A percentile compares a stretch with the other conserved stretches of the same genome.
These are phyloP conservation scores for Corydoras maculifer DNA, from an alignment of 2,113 vertebrate species.

Conservation along the genomic window DNA sequence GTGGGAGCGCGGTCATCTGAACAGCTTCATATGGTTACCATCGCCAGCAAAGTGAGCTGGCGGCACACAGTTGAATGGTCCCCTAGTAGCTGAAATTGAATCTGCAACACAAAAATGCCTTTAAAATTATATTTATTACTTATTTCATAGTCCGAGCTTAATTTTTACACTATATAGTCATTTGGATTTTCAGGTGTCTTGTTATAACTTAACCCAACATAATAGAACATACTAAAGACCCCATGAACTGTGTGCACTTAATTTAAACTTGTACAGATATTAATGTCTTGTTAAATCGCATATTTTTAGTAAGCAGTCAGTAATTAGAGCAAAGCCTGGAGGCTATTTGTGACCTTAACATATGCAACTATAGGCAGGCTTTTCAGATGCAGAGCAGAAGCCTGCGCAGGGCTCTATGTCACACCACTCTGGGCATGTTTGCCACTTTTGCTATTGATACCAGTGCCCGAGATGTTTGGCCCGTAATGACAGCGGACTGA, in stretches of 20 bases:
- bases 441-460: conserved; percentile 57
- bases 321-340: conserved; percentile 73
- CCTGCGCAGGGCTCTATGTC: conserved; percentile 50
- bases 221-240: no score
- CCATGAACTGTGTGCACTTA: no score
- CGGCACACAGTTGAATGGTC: conserved; percentile 13
- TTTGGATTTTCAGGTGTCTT: no score
- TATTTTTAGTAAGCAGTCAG: conserved; percentile 56
- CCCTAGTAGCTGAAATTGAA: background rate
- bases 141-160: conserved; percentile 8
- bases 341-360: conserved; percentile 73
- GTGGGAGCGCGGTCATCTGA: conserved; percentile 80
- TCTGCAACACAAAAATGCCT: no score
- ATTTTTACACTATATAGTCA: conserved; percentile 19
- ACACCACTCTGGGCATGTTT: conserved; percentile 63
- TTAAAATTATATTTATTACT: no score
- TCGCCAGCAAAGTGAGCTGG: conserved; percentile 66
- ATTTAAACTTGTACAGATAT: no score
- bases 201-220: no score
- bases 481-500: conserved; percentile 55
- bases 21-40: conserved; percentile 77
- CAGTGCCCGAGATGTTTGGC: conserved; percentile 50
- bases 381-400: conserved; percentile 13
- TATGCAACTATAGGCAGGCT: conserved; percentile 67
- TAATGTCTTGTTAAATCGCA: conserved; percentile 5